These are phyloP conservation scores for Macaca fascicularis DNA, from an alignment of 2,113 vertebrate species.

Conservation along the genomic window DNA sequence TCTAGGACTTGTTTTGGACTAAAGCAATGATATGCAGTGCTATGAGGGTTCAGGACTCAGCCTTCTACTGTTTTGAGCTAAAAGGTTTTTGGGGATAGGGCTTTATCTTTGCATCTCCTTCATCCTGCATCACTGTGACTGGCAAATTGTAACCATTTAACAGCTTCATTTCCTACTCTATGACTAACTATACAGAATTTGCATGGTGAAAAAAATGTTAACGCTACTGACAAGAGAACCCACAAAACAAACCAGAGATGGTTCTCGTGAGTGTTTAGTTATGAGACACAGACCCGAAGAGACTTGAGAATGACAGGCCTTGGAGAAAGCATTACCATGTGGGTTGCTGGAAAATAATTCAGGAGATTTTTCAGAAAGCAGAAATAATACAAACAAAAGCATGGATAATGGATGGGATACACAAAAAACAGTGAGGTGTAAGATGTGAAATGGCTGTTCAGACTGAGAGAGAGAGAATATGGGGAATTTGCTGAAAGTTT, in stretches of 20 bases:
- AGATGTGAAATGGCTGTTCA: neutral
- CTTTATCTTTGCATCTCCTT: neutral
- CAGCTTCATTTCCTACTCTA: neutral
- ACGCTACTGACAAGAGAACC: neutral
- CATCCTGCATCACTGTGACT: neutral
- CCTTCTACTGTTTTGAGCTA: neutral
- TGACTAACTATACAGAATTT: neutral
- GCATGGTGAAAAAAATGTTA: neutral
- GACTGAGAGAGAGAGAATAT: too few species aligned
- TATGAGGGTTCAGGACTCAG: neutral
- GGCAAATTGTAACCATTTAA: neutral
- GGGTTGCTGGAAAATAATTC: neutral
- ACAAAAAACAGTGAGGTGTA: neutral
- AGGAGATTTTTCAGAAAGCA: neutral
- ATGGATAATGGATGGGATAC: neutral
- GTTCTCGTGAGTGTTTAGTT: too few species aligned
- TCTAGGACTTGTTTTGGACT: neutral
- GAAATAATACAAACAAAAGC: neutral
- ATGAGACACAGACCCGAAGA: neutral
- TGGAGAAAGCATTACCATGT: neutral
- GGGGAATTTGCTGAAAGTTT: neutral
- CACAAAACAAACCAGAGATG: neutral
- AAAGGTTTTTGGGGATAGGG: neutral
- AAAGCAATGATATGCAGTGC: neutral
- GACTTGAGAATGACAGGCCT: neutral